Evolutionary conservation across 1,140 invertebrate genomes (phyloP).

Genomic region (Wasmannia auropunctata): DNA sequence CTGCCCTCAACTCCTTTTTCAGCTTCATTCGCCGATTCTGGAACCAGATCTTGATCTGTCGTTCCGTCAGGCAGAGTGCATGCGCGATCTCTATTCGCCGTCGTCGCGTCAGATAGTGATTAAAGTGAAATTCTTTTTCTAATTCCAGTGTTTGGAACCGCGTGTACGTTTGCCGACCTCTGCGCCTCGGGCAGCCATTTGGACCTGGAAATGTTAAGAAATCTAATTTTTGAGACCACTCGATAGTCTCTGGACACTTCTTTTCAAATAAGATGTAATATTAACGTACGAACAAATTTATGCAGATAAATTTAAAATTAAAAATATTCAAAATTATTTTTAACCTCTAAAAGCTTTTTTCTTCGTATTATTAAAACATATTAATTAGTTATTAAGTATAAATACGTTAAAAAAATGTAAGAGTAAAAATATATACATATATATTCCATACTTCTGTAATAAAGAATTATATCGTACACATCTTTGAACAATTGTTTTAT

Average conservation of each 20-base stretch:
- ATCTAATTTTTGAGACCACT: slow-evolving; percentile 43
- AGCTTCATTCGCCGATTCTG: slow-evolving; percentile 99
- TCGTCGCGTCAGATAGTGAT: slow-evolving; percentile 97
- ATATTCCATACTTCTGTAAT: slow-evolving; percentile 47
- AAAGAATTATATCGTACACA: neutral
- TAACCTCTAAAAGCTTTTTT: slow-evolving; percentile 3
- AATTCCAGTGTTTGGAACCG: slow-evolving; percentile 97
- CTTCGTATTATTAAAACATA: neutral
- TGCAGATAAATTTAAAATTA: neutral
- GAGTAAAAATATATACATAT: neutral
- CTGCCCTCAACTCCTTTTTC: slow-evolving; percentile 97
- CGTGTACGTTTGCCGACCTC: slow-evolving; percentile 98
- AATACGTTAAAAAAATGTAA: neutral
- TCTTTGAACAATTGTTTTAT: neutral
- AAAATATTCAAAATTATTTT: neutral
- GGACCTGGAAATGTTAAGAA: slow-evolving; percentile 91
- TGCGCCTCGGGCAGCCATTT: slow-evolving; percentile 96
- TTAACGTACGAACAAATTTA: neutral
- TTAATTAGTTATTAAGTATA: neutral
- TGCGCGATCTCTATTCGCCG: slow-evolving; percentile 98
- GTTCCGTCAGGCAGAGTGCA: slow-evolving; percentile 97
- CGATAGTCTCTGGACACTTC: neutral
- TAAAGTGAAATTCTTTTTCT: slow-evolving; percentile 99
- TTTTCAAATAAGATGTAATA: neutral
- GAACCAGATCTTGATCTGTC: slow-evolving; percentile 99